Evolutionary conservation across 2,888 invertebrate genomes (phyloP).

Genomic region (Drosophila subquinaria): DNA sequence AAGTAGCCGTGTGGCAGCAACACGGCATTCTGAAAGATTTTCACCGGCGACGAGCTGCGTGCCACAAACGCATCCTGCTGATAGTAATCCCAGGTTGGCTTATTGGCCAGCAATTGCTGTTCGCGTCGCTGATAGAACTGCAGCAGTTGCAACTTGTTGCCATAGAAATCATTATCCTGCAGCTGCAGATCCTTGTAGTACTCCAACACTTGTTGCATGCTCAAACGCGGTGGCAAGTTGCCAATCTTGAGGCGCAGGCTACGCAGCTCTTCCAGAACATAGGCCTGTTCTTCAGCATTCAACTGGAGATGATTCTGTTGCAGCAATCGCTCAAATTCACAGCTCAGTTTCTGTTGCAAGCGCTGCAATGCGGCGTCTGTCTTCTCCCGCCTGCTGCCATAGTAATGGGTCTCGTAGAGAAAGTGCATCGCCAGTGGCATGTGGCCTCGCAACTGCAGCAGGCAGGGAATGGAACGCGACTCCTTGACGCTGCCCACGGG

Average conservation of each 20-base stretch:
- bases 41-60: conserved; percentile 76
- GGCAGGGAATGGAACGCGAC: conserved; percentile 51
- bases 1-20: conserved; percentile 76
- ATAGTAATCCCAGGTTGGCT: conserved; percentile 53
- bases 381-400: conserved; percentile 44
- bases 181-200: conserved; percentile 59
- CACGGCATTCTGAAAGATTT: conserved; percentile 77
- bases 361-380: conserved; percentile 59
- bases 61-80: conserved; percentile 60
- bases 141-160: conserved; percentile 71
- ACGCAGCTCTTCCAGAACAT: conserved; percentile 63
- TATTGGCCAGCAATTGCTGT: conserved; percentile 54
- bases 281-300: conserved; percentile 49
- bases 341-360: conserved; percentile 54
- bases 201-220: conserved; percentile 37
- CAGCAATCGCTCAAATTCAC: conserved; percentile 55
- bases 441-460: conserved; percentile 69
- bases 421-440: conserved; percentile 77
- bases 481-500: conserved; percentile 34
- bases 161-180: conserved; percentile 61
- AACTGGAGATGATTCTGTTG: conserved; percentile 64
- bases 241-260: conserved; percentile 74
- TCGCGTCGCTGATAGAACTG: conserved; percentile 51
- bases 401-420: conserved; percentile 68
- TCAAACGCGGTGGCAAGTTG: conserved; percentile 62